Percentiles rank a stretch among this genome's conserved stretches.
Conservation (phyloP, 2,888 invertebrate genomes). For the Lypha dubia region DNA sequence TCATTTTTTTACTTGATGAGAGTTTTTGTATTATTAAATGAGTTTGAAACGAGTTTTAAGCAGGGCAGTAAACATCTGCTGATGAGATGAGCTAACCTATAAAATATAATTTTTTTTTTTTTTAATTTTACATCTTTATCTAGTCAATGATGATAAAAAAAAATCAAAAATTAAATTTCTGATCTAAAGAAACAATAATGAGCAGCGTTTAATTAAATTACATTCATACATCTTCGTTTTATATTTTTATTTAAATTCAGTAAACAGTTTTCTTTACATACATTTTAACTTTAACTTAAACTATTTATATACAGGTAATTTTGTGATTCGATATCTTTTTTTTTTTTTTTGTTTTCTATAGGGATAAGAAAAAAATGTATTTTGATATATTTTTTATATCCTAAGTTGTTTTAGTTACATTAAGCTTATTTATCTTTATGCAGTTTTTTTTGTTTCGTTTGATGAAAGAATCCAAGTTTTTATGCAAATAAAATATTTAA, state of each 20-base stretch:
- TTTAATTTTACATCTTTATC: too few species aligned
- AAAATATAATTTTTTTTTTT: too few species aligned
- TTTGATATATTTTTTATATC: not conserved
- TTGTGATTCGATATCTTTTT: constrained; percentile 54
- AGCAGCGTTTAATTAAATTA: not conserved
- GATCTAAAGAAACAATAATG: not conserved
- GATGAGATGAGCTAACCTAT: too few species aligned
- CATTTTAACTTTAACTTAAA: constrained; percentile 52
- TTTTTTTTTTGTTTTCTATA: too few species aligned
- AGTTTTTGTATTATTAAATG: too few species aligned
- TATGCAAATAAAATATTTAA: not conserved
- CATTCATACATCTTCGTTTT: constrained; percentile 39
- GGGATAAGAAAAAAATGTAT: not conserved
- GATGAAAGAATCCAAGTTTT: not conserved
- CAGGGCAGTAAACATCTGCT: too few species aligned
- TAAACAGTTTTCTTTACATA: constrained; percentile 59
- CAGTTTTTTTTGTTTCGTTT: not conserved
- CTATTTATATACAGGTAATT: constrained; percentile 63
- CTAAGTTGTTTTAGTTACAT: constrained; percentile 1
- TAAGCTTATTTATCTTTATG: not conserved
- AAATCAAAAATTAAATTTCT: too few species aligned
- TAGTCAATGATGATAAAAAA: too few species aligned
- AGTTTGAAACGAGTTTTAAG: too few species aligned
- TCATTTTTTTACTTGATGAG: too few species aligned
- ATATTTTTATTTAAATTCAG: constrained; percentile 54